These are phyloP conservation scores for Neuroterus valhalla DNA, from an alignment of 1,140 invertebrate genomes.

Conservation along the genomic window DNA sequence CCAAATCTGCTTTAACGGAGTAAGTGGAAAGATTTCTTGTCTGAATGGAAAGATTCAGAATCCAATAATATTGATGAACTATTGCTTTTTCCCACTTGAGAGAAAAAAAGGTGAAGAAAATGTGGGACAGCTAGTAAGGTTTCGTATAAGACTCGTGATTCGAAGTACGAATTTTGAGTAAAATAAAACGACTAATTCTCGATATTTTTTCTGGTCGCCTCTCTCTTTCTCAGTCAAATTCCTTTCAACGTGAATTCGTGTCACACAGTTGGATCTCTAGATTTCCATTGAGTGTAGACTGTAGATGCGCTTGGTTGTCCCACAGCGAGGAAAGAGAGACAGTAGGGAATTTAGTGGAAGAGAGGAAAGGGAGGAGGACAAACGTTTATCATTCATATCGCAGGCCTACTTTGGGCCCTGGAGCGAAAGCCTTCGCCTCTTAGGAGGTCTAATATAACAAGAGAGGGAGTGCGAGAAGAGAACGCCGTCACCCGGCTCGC, in stretches of 20 bases:
- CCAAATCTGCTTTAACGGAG: too few relatives aligned
- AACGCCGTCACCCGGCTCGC: conserved; percentile 47
- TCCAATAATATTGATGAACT: background rate
- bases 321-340: background rate
- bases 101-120: background rate
- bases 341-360: background rate
- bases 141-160: background rate
- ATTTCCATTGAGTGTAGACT: conserved; percentile 25
- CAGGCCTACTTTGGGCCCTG: conserved; percentile 51
- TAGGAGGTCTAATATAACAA: conserved; percentile 42
- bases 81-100: background rate
- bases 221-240: conserved; percentile 35
- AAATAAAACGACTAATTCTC: conserved; percentile 31
- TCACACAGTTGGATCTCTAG: conserved; percentile 40
- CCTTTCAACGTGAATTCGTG: conserved; percentile 36
- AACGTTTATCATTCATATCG: conserved; percentile 59
- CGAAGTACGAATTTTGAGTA: conserved; percentile 23
- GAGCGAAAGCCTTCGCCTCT: conserved; percentile 46
- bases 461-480: conserved; percentile 34
- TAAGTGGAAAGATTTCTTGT: too few relatives aligned
- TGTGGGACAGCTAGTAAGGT: background rate
- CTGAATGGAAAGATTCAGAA: too few relatives aligned
- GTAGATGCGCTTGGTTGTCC: conserved; percentile 30
- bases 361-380: conserved; percentile 35
- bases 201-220: conserved; percentile 40